Percentiles rank a stretch among this genome's conserved stretches.
Conservation (phyloP, 2,797 vertebrate genomes). For the Rhinella marina region DNA sequence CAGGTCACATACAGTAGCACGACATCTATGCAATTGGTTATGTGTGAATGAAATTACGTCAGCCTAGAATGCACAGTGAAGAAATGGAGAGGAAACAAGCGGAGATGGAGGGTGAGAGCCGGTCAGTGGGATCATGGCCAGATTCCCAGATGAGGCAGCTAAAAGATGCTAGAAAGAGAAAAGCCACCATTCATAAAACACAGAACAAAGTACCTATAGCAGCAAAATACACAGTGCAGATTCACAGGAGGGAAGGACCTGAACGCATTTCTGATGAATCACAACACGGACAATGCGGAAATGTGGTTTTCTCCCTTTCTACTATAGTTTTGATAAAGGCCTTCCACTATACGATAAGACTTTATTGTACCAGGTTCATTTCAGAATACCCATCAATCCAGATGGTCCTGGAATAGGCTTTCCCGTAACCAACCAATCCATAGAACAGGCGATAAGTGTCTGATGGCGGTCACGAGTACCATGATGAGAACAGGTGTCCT, state of each 20-base stretch:
- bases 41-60: constrained; percentile 54
- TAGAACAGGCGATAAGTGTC: too few relatives aligned
- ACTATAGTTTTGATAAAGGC: neutral
- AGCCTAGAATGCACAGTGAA: constrained; percentile 46
- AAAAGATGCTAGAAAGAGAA: constrained; percentile 56
- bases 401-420: too few relatives aligned
- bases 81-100: constrained; percentile 52
- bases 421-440: too few relatives aligned
- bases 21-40: constrained; percentile 50
- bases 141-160: constrained; percentile 60
- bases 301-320: neutral
- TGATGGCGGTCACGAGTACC: too few relatives aligned
- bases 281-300: neutral
- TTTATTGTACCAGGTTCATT: neutral
- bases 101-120: constrained; percentile 52
- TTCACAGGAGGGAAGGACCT: constrained; percentile 34
- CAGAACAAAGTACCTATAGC: constrained; percentile 55
- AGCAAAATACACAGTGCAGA: constrained; percentile 27
- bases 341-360: neutral
- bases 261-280: constrained; percentile 31
- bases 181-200: constrained; percentile 57
- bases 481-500: too few relatives aligned
- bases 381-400: neutral
- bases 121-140: constrained; percentile 60
- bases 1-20: constrained; percentile 60